Base-by-base conservation (phyloP, 2,888 invertebrate species). In the Stenolophus ochropezus region DNA sequence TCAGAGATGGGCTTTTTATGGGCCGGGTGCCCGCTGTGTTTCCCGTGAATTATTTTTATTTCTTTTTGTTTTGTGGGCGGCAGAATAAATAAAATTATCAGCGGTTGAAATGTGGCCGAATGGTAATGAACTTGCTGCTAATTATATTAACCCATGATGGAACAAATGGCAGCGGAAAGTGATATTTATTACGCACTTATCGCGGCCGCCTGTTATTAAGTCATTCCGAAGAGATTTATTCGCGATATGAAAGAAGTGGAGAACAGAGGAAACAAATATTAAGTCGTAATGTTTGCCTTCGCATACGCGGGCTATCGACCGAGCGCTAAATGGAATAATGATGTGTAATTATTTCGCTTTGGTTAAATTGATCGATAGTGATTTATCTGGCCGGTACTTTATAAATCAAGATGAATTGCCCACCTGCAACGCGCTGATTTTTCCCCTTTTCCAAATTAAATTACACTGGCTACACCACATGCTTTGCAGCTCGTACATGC, bases 61-160 rank as follows among this genome's bases (percentile, higher is more conserved):
- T 69, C 69, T 69, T 61, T 61, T 69, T 42, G 33, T 69, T 69
- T 69, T 69, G 58, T 69, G 18, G 33, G 20, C 16, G 33, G 18
- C 33, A 18, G 69, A 69, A 69, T 69, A 69, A 69, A 69, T 69
- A 69, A 69, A 69, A 69, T 69, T 69, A 42, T 69, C 69, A 69
- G 33, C 33, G 33, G 16, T 69, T 69, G 42, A 65, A 25, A 65
- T 56, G 56, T 56, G 56, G 25, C 14, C n/a, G 42, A 69, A 42
- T 69, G 3, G 18, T 69, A 69, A 69, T 69, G 33, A 69, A 42
- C 69, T 33, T 14, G 14, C 27, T 5, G 8, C 5, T 69, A 69
- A 69, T 47, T 33, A 18, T 69, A 47, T 69, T 69, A 42, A 69
- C 18, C 33, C 33, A 47, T 69, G 20, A 16, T 33, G 23, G 11